Conservation (phyloP, 2,113 vertebrate species). For the Leptodactylus fuscus region DNA sequence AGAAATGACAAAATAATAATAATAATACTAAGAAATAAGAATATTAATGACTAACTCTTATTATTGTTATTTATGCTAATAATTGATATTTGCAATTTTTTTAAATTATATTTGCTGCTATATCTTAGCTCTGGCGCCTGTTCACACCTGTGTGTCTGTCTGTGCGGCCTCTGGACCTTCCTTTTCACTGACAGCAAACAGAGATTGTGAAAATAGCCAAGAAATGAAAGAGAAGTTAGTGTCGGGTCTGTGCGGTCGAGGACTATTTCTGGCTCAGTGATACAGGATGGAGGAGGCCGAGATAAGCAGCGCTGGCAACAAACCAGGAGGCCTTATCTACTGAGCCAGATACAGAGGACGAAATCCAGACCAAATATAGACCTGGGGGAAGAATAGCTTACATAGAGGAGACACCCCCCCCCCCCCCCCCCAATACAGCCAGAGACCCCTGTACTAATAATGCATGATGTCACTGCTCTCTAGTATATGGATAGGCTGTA, state of each 20-base stretch:
- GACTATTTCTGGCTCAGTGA: conserved; percentile 77
- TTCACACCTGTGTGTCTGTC: too few species aligned
- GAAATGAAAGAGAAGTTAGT: too few species aligned
- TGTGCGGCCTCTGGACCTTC: too few species aligned
- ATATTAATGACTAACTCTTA: too few species aligned
- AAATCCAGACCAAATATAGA: neutral
- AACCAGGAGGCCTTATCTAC: conserved; percentile 72
- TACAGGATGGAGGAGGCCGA: conserved; percentile 67
- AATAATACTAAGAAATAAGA: too few species aligned
- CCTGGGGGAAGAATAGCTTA: neutral
- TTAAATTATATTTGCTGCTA: too few species aligned
- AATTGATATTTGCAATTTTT: too few species aligned
- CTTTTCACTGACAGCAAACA: neutral
- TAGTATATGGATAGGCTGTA: neutral
- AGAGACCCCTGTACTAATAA: neutral
- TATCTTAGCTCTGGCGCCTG: too few species aligned
- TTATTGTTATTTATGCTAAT: too few species aligned
- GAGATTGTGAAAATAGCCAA: neutral
- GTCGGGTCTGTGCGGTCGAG: neutral
- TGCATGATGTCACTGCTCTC: neutral
- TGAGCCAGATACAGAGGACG: neutral
- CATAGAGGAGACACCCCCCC: too few species aligned
- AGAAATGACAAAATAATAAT: too few species aligned
- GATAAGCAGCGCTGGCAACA: conserved; percentile 75
- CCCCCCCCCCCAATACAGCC: neutral